These are phyloP conservation scores for Mythimna loreyi DNA, from an alignment of 2,888 invertebrate genomes.

Conservation along the genomic window DNA sequence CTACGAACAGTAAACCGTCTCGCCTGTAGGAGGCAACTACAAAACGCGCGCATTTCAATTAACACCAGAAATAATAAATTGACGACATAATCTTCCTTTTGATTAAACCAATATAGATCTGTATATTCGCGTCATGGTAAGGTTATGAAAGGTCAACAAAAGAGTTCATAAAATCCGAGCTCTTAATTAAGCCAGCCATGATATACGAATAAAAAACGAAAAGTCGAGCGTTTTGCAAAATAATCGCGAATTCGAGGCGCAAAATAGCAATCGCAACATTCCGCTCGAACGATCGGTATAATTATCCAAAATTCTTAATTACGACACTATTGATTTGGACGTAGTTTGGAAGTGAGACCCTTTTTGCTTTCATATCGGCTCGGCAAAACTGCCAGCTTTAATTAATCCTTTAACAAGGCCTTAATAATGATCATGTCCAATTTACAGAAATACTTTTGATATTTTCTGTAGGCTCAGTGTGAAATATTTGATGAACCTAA, in stretches of 20 bases:
- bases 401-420: conserved; percentile 41
- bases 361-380: conserved; percentile 59
- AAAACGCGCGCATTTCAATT: conserved; percentile 45
- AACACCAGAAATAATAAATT: conserved; percentile 49
- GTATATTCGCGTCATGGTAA: conserved; percentile 25
- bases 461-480: conserved; percentile 2
- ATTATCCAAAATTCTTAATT: conserved; percentile 77
- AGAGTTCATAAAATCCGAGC: conserved; percentile 47
- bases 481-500: conserved; percentile 38
- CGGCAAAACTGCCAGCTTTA: conserved; percentile 24
- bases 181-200: conserved; percentile 53
- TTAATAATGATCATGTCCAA: conserved; percentile 31
- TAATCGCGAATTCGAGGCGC: conserved; percentile 50
- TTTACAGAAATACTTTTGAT: conserved; percentile 13
- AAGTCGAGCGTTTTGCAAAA: conserved; percentile 49
- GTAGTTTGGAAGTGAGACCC: conserved; percentile 65
- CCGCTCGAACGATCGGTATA: conserved; percentile 68
- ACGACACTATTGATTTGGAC: conserved; percentile 71
- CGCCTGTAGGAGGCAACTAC: conserved; percentile 14
- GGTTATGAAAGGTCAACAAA: conserved; percentile 42
- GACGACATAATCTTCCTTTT: conserved; percentile 44
- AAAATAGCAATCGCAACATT: conserved; percentile 63
- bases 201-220: conserved; percentile 43
- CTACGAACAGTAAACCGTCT: conserved; percentile 30
- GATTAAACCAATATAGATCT: conserved; percentile 33